Evolutionary conservation across 2,113 vertebrate species (phyloP).

Genomic region (Pterocles orientalis): DNA sequence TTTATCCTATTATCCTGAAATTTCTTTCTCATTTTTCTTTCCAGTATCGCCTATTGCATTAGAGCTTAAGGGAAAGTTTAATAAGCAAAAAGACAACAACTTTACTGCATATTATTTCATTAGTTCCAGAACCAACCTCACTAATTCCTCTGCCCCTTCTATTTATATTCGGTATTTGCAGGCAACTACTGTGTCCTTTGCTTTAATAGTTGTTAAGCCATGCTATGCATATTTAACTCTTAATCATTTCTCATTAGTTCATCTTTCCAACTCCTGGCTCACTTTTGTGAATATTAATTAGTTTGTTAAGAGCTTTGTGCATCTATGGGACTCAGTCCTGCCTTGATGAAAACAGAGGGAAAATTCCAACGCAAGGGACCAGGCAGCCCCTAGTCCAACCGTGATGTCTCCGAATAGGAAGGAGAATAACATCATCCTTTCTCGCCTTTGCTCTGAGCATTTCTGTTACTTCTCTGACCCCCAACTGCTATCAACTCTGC

Average conservation of each 20-base stretch:
- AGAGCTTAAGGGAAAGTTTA: conserved; percentile 36
- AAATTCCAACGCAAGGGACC: background rate
- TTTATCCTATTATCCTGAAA: background rate
- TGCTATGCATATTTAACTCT: conserved; percentile 63
- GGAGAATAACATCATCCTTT: background rate
- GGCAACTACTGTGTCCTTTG: conserved; percentile 40
- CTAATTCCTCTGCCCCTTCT: conserved; percentile 48
- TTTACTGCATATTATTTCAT: conserved; percentile 44
- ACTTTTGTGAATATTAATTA: conserved; percentile 57
- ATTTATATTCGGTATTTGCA: conserved; percentile 44
- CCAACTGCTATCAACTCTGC: background rate
- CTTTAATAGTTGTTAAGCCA: conserved; percentile 45
- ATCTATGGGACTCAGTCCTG: background rate
- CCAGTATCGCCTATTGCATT: background rate
- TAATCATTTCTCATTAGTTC: conserved; percentile 65
- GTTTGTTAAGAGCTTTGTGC: conserved; percentile 20
- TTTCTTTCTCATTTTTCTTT: background rate
- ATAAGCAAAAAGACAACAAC: conserved; percentile 46
- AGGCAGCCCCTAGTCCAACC: background rate
- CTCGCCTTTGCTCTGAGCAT: background rate
- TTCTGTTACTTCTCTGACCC: background rate
- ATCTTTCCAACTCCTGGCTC: conserved; percentile 38
- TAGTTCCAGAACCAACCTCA: conserved; percentile 46
- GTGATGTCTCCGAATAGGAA: background rate
- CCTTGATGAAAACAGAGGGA: background rate